Evolutionary conservation across 2,113 vertebrate genomes (phyloP).

Genomic region (Plestiodon gilberti): DNA sequence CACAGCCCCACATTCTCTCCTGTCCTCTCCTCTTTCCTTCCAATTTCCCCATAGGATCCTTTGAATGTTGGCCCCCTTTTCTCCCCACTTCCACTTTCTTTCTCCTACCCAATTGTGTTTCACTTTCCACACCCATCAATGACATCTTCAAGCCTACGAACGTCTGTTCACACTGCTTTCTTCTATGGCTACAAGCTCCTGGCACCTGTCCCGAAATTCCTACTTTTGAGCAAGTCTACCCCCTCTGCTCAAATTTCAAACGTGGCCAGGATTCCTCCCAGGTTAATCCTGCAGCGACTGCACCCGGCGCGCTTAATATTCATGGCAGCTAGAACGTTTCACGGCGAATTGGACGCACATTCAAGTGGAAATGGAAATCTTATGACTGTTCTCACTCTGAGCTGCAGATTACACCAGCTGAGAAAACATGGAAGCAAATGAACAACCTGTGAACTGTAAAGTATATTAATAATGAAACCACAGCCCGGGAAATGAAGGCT

Average conservation of each 20-base stretch:
- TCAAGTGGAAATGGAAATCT: slow-evolving; percentile 86
- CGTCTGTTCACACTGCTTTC: background rate
- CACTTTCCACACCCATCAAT: background rate
- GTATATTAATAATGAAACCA: slow-evolving; percentile 86
- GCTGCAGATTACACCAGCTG: slow-evolving; percentile 80
- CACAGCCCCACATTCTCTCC: fast-evolving
- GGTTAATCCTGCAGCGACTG: slow-evolving; percentile 62
- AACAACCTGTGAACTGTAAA: slow-evolving; percentile 86
- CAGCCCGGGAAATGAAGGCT: slow-evolving; percentile 82
- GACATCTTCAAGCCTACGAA: background rate
- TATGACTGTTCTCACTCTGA: slow-evolving; percentile 81
- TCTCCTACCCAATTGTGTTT: background rate
- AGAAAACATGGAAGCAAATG: slow-evolving; percentile 81
- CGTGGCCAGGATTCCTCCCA: slow-evolving; percentile 47
- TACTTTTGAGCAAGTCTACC: background rate
- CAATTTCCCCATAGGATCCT: background rate
- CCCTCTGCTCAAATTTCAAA: background rate
- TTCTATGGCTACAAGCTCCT: background rate
- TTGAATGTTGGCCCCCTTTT: background rate
- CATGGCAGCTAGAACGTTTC: slow-evolving; percentile 84
- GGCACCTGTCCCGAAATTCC: background rate
- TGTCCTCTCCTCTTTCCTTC: fast-evolving
- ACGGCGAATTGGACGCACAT: slow-evolving; percentile 81
- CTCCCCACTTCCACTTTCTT: background rate
- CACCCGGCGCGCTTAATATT: slow-evolving; percentile 79